Evolutionary conservation across 2,113 vertebrate genomes (phyloP).

Genomic region (Cheirogaleus medius): DNA sequence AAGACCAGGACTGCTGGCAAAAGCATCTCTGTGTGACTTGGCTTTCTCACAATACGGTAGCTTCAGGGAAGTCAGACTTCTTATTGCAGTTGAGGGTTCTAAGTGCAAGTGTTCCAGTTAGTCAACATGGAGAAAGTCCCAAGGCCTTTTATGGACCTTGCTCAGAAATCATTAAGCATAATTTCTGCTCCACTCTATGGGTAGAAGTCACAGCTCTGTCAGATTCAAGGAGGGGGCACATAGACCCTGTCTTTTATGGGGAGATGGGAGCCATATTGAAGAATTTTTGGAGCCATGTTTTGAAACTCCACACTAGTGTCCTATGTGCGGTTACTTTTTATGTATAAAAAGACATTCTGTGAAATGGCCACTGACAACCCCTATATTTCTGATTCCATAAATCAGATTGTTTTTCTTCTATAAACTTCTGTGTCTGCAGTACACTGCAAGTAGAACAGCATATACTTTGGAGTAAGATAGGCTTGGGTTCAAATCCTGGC

Average conservation of each 20-base stretch:
- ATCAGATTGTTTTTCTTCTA: neutral
- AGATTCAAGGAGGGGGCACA: neutral
- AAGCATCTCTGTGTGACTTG: neutral
- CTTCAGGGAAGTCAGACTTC: neutral
- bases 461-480: neutral
- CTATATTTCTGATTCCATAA: neutral
- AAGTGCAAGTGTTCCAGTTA: neutral
- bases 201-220: neutral
- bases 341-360: neutral
- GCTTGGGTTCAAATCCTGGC: neutral
- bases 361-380: neutral
- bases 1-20: neutral
- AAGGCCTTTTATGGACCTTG: neutral
- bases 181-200: neutral
- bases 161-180: neutral
- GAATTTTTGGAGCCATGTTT: neutral
- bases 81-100: neutral
- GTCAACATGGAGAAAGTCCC: neutral
- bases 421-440: neutral
- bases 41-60: neutral
- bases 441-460: neutral
- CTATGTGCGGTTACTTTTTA: neutral
- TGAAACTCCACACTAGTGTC: neutral
- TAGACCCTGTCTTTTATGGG: neutral
- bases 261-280: neutral